These are phyloP conservation scores for Scomberomorus guttatus DNA, from an alignment of 2,797 vertebrate genomes.

Conservation along the genomic window DNA sequence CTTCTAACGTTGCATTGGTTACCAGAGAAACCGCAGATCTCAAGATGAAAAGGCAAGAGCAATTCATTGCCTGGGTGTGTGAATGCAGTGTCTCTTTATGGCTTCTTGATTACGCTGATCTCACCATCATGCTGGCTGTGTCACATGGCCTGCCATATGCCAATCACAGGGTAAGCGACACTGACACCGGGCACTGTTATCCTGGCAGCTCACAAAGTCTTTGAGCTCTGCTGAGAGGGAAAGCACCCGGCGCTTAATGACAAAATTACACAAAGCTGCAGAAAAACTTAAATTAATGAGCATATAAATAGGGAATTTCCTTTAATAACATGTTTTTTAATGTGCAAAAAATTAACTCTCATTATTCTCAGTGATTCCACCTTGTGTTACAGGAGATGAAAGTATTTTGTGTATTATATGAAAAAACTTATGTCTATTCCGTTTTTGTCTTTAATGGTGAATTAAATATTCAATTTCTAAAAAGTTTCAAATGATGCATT, in stretches of 20 bases:
- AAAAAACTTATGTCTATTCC: too few species aligned
- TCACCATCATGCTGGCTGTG: constrained; percentile 75
- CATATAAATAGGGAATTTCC: background rate
- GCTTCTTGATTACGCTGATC: constrained; percentile 79
- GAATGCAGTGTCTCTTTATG: constrained; percentile 70
- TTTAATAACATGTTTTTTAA: background rate
- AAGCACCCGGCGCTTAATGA: background rate
- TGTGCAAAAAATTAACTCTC: background rate
- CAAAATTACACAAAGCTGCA: background rate
- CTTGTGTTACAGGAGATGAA: too few species aligned
- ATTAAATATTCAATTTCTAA: too few species aligned
- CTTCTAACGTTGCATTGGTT: background rate
- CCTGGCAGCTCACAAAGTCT: constrained; percentile 45
- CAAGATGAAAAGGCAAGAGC: constrained; percentile 36
- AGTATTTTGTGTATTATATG: too few species aligned
- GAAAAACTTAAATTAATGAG: background rate
- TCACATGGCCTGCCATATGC: constrained; percentile 76
- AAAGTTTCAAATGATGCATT: too few species aligned
- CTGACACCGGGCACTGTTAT: constrained; percentile 56
- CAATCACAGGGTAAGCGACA: constrained; percentile 66
- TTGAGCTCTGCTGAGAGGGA: constrained; percentile 47
- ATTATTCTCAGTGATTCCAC: background rate
- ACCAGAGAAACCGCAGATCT: constrained; percentile 23
- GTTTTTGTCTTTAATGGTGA: too few species aligned
- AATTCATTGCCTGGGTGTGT: constrained; percentile 53